Evolutionary conservation across 2,113 vertebrate species (phyloP).

Genomic region (Oryzias javanicus): DNA sequence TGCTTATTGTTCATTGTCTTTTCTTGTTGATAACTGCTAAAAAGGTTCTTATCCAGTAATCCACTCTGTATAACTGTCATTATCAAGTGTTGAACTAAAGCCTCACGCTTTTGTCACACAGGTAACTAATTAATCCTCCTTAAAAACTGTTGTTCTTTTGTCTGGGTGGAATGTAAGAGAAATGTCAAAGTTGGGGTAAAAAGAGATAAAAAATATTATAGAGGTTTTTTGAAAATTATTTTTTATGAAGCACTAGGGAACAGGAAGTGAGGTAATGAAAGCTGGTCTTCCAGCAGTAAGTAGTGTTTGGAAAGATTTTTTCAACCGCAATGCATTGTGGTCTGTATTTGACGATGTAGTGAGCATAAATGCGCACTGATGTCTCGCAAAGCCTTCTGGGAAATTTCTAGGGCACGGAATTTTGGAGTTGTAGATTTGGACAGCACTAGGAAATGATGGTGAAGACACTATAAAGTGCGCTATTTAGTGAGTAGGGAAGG

Average conservation of each 20-base stretch:
- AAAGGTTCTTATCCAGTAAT: slow-evolving; percentile 59
- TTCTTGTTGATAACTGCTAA: slow-evolving; percentile 49
- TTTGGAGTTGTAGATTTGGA: too few species aligned
- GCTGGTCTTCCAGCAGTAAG: slow-evolving; percentile 4
- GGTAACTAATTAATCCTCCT: slow-evolving; percentile 1
- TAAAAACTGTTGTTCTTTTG: slow-evolving; percentile 11
- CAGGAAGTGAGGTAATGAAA: slow-evolving; percentile 10
- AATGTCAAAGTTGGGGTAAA: background rate
- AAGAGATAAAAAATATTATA: too few species aligned
- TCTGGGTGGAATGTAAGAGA: background rate
- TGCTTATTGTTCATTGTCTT: slow-evolving; percentile 6
- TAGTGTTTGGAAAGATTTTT: slow-evolving; percentile 16
- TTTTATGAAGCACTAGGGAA: background rate
- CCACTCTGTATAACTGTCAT: slow-evolving; percentile 35
- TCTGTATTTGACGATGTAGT: too few species aligned
- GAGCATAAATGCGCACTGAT: too few species aligned
- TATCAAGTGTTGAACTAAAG: slow-evolving; percentile 13
- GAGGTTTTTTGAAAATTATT: too few species aligned
- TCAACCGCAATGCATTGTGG: too few species aligned
- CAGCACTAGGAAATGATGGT: too few species aligned
- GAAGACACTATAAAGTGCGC: too few species aligned
- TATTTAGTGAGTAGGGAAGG: too few species aligned
- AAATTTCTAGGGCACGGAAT: too few species aligned
- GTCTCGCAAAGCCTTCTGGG: too few species aligned
- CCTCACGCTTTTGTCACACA: slow-evolving; percentile 39